These are phyloP conservation scores for Phymastichus coffea DNA, from an alignment of 1,140 invertebrate species.

Conservation along the genomic window DNA sequence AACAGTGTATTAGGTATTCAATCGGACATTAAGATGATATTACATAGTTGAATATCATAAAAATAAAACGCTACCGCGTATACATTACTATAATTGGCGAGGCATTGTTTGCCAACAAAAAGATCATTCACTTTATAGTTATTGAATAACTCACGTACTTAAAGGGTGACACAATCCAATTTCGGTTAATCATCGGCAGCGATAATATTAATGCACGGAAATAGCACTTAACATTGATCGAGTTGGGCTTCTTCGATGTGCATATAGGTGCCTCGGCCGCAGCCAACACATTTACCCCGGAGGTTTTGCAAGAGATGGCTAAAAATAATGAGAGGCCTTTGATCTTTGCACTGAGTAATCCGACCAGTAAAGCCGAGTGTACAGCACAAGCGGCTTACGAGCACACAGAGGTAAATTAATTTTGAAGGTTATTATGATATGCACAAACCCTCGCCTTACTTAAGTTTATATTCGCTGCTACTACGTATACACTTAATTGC, in stretches of 20 bases:
- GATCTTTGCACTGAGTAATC: slow-evolving; percentile 95
- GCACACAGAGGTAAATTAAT: slow-evolving; percentile 72
- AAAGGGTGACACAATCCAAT: too few species aligned
- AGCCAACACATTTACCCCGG: slow-evolving; percentile 83
- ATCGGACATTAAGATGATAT: too few species aligned
- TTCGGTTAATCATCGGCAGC: too few species aligned
- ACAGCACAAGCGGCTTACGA: slow-evolving; percentile 90
- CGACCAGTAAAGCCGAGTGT: slow-evolving; percentile 94
- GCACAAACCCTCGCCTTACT: slow-evolving; percentile 2
- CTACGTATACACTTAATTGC: too few species aligned
- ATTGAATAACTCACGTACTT: too few species aligned
- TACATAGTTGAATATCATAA: too few species aligned
- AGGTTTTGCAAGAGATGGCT: slow-evolving; percentile 84
- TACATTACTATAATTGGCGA: too few species aligned
- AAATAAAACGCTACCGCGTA: too few species aligned
- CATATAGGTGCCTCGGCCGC: slow-evolving; percentile 82
- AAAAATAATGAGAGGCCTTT: slow-evolving; percentile 83
- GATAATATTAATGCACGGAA: too few species aligned
- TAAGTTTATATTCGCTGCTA: slow-evolving; percentile 15
- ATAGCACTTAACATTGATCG: slow-evolving; percentile 27
- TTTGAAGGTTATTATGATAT: background rate
- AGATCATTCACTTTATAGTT: too few species aligned
- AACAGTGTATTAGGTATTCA: too few species aligned
- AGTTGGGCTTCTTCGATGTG: slow-evolving; percentile 47
- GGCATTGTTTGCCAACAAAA: too few species aligned